Evolutionary conservation across 2,888 invertebrate species (phyloP).

Genomic region (Yponomeuta malinellus): DNA sequence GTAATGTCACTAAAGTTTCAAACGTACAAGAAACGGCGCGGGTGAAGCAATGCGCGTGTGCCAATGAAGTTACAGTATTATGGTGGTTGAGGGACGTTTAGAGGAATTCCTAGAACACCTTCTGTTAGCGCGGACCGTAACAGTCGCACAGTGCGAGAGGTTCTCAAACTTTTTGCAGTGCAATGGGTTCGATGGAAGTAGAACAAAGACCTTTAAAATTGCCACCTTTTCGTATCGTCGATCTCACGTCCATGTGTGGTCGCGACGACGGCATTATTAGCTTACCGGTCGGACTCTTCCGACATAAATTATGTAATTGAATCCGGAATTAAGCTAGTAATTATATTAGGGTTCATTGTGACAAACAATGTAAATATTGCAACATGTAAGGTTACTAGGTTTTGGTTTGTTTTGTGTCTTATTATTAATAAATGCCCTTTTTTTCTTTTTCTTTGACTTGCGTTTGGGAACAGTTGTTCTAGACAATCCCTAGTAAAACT

Average conservation of each 20-base stretch:
- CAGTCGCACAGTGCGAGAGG: not conserved
- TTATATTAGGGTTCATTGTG: no score
- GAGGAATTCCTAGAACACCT: not conserved
- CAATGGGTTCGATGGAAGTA: not conserved
- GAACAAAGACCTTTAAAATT: no score
- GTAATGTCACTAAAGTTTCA: not conserved
- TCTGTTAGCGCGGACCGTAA: not conserved
- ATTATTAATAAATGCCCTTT: no score
- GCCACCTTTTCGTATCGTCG: no score
- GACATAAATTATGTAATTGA: no score
- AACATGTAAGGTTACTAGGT: not conserved
- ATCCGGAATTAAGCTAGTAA: no score
- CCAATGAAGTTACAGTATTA: not conserved
- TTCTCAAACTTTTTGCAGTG: not conserved
- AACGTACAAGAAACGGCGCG: not conserved
- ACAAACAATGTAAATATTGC: no score
- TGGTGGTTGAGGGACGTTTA: not conserved
- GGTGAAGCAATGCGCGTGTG: not conserved
- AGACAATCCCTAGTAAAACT: constrained; percentile 1
- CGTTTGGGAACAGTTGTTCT: not conserved
- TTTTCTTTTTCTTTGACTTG: no score
- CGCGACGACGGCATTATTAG: no score
- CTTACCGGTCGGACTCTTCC: no score
- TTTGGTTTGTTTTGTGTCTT: not conserved
- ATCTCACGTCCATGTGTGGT: no score